Base-by-base conservation (phyloP, 1,140 invertebrate genomes). In the Drusus annulatus region DNA sequence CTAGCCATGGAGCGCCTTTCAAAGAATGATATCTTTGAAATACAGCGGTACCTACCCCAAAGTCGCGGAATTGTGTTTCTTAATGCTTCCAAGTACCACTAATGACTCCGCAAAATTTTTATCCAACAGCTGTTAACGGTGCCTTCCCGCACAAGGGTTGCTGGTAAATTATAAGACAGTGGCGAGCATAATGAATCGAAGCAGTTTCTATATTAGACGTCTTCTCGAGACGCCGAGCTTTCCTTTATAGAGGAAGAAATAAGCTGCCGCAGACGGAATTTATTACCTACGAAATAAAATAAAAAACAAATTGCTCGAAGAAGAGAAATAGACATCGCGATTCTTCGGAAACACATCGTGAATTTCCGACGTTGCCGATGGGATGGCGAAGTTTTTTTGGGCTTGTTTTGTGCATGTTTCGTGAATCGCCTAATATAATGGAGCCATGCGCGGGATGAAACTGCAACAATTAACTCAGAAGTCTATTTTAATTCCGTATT, bases 61-160 rank as follows among this genome's bases (percentile, higher is more conserved):
- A 71, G 69, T 21, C 50, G 7, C 28, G 51, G 76, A 71, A 78
- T 17, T 78, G 25, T 77, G 25, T 68, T 54, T 56, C 63, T 76
- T 82, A 82, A 82, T 82, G 81, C 63, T 77, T 80, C 65, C 63
- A 65, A 77, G 77, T 69, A 63, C 81, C 78, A 60, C 81, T 82
- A 82, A 82, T 80, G 78, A 82, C 51, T 74, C 81, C 81, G 62
- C 81, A 80, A 82, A 82, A 82, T 80, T 82, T 76, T 65, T 23
- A 28, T 10, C 69, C 16, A 76, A 76, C 71, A 80, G 36, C 71
- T 76, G 79, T 54, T 68, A 68, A n/a, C 31, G 74, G 56, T 52
- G 15, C 13, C 36, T 45, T 13, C 36, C 13, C 31, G 31, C 13
- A 45, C 36, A 77, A 63, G 74, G 28, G 60, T 45, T 25, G 28